Evolutionary conservation across 53 echinoderm and acorn worm genomes (phyloP).

Genomic region (Crossaster papposus): DNA sequence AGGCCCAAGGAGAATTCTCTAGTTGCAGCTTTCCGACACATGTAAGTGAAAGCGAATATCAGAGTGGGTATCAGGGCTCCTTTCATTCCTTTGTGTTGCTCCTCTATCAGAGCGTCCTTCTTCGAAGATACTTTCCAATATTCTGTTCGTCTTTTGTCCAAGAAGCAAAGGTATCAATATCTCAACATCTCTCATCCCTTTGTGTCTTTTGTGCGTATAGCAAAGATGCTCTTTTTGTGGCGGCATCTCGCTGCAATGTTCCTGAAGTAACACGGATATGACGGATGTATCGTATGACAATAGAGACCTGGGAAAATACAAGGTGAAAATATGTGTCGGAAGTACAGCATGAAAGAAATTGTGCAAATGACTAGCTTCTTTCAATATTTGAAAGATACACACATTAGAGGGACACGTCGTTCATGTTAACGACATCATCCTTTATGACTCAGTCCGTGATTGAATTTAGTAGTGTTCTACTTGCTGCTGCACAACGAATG

Average conservation of each 20-base stretch:
- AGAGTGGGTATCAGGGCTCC: not conserved
- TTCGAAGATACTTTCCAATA: not conserved
- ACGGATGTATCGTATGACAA: slow-evolving; percentile 5
- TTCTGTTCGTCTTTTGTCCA: not conserved
- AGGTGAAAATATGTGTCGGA: not conserved
- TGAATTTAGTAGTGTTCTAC: no score
- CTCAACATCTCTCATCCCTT: slow-evolving; percentile 35
- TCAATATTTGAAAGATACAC: not conserved
- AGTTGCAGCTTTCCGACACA: slow-evolving; percentile 23
- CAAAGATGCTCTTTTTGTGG: slow-evolving; percentile 16
- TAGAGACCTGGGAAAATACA: not conserved
- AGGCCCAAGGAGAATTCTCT: slow-evolving; percentile 10
- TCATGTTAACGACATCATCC: no score
- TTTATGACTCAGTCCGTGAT: no score
- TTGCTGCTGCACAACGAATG: not conserved
- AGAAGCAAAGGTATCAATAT: slow-evolving; percentile 37
- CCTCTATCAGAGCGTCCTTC: slow-evolving; percentile 3
- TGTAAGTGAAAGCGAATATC: slow-evolving; percentile 19
- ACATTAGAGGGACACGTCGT: no score
- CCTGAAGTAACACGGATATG: not conserved
- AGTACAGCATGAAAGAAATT: not conserved
- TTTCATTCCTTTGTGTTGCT: not conserved
- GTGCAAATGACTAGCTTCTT: not conserved
- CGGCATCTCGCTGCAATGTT: not conserved
- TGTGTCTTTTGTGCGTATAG: slow-evolving; percentile 36